Evolutionary conservation across 2,113 vertebrate genomes (phyloP).

Genomic region (Xiphias gladius): DNA sequence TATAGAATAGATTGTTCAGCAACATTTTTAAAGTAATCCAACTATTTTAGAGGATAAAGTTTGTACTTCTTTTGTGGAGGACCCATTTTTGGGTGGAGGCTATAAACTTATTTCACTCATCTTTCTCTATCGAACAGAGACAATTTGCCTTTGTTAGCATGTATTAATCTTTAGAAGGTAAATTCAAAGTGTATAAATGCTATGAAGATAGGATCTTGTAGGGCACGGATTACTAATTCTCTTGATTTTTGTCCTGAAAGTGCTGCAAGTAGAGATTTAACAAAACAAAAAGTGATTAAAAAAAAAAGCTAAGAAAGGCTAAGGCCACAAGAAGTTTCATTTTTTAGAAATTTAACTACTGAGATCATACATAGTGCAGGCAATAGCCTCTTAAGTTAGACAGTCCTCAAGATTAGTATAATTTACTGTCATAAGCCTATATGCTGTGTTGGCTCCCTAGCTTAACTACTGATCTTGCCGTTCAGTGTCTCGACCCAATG

Average conservation of each 20-base stretch:
- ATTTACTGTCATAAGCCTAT: constrained; percentile 59
- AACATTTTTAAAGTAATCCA: constrained; percentile 53
- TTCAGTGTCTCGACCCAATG: constrained; percentile 60
- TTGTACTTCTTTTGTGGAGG: constrained; percentile 35
- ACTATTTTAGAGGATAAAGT: constrained; percentile 47
- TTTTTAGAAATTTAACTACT: constrained; percentile 30
- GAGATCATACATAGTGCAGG: constrained; percentile 33
- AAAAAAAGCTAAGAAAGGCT: constrained; percentile 36
- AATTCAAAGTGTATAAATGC: constrained; percentile 25
- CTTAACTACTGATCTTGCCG: constrained; percentile 58
- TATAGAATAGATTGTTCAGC: constrained; percentile 92
- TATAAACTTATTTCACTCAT: constrained; percentile 21
- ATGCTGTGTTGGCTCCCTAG: constrained; percentile 72
- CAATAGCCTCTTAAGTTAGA: constrained; percentile 47
- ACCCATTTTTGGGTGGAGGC: not conserved
- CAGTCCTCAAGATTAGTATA: constrained; percentile 58
- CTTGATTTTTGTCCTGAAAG: constrained; percentile 24
- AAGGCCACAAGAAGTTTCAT: constrained; percentile 52
- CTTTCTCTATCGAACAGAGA: constrained; percentile 16
- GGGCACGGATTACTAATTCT: constrained; percentile 17
- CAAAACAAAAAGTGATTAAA: constrained; percentile 44
- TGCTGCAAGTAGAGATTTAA: constrained; percentile 42
- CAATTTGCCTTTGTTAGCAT: constrained; percentile 21
- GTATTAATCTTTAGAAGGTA: constrained; percentile 35
- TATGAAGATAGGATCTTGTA: constrained; percentile 6